Evolutionary conservation across 2,113 vertebrate species (phyloP).

Genomic region (Ceyx melanurus): DNA sequence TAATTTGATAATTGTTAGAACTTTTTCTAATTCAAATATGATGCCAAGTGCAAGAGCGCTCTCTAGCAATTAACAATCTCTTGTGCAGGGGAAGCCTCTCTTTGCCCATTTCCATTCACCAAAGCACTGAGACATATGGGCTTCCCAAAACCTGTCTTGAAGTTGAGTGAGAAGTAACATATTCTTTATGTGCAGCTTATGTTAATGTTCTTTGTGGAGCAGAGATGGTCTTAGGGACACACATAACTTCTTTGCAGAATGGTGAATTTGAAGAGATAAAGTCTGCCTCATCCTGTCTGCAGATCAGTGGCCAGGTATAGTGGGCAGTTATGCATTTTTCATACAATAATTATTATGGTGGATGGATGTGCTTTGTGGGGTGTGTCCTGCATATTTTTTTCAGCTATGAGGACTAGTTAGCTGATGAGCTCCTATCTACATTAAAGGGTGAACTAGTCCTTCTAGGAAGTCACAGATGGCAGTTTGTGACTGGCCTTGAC

Average conservation of each 20-base stretch:
- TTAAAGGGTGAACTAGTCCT: too few species aligned
- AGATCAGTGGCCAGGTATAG: not conserved
- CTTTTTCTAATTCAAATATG: not conserved
- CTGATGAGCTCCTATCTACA: not conserved
- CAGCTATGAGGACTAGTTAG: not conserved
- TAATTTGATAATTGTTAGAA: not conserved
- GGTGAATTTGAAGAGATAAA: not conserved
- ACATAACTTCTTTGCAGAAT: not conserved
- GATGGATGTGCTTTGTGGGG: not conserved
- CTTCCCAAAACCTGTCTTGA: not conserved
- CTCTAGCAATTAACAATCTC: not conserved
- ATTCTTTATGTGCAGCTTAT: not conserved
- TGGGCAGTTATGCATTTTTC: not conserved
- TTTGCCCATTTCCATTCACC: not conserved
- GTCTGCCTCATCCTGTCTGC: not conserved
- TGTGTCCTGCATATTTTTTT: not conserved
- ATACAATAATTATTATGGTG: not conserved
- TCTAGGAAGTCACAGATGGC: not conserved
- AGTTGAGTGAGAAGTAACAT: not conserved
- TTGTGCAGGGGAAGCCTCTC: not conserved
- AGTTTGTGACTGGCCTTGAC: not conserved
- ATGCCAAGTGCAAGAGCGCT: not conserved
- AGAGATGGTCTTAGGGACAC: not conserved
- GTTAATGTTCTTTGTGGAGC: not conserved
- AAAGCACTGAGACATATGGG: accelerated